A percentile compares a stretch with the other conserved stretches of the same genome.
Evolutionary conservation across 1,140 invertebrate species (phyloP).

Genomic region (Cydia splendana): DNA sequence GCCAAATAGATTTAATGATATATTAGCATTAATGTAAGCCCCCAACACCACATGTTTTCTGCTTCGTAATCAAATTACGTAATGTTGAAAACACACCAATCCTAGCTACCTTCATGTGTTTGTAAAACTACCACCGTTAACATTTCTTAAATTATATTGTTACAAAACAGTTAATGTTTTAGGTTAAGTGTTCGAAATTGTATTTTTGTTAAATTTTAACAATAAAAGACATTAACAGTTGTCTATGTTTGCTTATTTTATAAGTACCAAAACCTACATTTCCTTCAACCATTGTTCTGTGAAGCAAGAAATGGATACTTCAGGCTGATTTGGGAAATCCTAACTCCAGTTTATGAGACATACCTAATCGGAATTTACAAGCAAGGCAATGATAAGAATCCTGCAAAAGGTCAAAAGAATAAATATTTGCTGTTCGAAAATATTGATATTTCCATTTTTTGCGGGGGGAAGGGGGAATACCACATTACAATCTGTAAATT

Average conservation of each 20-base stretch:
- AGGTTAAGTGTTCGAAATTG: conserved; percentile 68
- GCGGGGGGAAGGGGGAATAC: no score
- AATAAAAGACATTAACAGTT: conserved; percentile 75
- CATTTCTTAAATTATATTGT: conserved; percentile 50
- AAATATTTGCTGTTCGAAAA: no score
- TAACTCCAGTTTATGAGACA: no score
- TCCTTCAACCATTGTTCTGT: background rate
- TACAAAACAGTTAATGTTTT: conserved; percentile 55
- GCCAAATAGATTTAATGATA: conserved; percentile 50
- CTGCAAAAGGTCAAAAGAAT: no score
- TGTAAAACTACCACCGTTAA: conserved; percentile 59
- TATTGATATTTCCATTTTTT: no score
- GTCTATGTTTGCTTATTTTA: conserved; percentile 34
- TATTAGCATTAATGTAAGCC: conserved; percentile 45
- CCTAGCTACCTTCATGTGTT: conserved; percentile 46
- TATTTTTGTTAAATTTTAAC: conserved; percentile 75
- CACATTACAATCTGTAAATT: no score
- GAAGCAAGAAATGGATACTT: no score
- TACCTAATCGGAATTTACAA: no score
- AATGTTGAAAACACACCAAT: conserved; percentile 50
- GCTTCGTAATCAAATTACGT: conserved; percentile 69
- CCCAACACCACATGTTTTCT: conserved; percentile 48
- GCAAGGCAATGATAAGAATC: no score
- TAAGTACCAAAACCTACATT: conserved; percentile 26
- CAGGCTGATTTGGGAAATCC: no score